Base-by-base conservation (phyloP, 2,797 vertebrate genomes). In the Limnodromus scolopaceus region DNA sequence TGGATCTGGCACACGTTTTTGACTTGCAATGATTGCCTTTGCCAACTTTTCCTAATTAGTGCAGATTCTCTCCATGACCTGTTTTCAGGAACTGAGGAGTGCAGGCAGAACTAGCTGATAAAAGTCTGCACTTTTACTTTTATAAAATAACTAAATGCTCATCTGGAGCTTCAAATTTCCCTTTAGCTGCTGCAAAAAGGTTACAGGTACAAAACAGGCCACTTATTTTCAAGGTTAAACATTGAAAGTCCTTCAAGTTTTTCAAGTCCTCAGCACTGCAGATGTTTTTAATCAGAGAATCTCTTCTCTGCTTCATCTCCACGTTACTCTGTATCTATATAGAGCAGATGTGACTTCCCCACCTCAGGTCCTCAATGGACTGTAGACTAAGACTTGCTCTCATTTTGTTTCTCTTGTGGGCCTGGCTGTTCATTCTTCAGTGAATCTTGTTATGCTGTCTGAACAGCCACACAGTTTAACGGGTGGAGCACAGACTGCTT, bases 11-110 rank as follows among this genome's bases (percentile, higher is more conserved):
- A 57, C 66, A 68, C 36, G 16, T 74, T 94, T 95, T 91, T 78
- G 75, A 92, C 70, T 91, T 76, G 74, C 64, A 80, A 20, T 46
- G 15, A 77, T 70, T 81, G 58, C 55, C 79, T 93, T 89, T 80
- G 87, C 80, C 69, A 90, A 45, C 75, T 85, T 81, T 75, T 89
- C 57, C 79, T 90, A 93, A 93, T 91, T 85, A 82, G 63, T 49
- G 54, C n/a, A 85, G 64, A 76, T 79, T 87, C 23, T 79, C 58
- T 75, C 71, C 66, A 9, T 84, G 78, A 83, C 69, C 77, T 81
- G 7, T 87, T 95, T 94, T 77, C 64, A 87, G 70, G 51, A 94
- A 76, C 60, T 72, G 64, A 95, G 38, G 9, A 57, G 27, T 22
- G 41, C 60, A 60, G 32, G 75, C n/a, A 60, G 58, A 71, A 28